Base-by-base conservation (phyloP, 2,797 vertebrate genomes). In the Coccyzus lansbergi region DNA sequence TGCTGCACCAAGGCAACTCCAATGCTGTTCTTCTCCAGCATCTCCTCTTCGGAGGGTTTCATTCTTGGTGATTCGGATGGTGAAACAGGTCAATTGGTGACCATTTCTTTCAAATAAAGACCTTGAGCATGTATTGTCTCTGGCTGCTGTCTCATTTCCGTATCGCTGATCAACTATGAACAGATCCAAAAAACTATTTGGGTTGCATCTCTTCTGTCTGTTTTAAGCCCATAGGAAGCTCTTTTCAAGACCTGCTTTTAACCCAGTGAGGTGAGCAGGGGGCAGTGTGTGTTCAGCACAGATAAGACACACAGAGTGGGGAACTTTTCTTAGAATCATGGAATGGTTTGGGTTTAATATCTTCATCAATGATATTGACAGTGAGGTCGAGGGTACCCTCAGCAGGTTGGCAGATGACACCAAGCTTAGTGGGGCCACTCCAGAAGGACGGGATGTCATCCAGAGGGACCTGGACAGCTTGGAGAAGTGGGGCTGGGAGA, bases 31-130 rank as follows among this genome's bases (percentile, higher is more conserved):
- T 53, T 72, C 69, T 51, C 71, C 75, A 48, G 65, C 63, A 75
- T 51, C 75, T 64, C 82, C 67, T 75, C 86, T 64, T 78, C 8
- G 0, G 1, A 49, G 70, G 51, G 29, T 24, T 65, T 79, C 31
- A 12, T 83, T 70, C 7, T 12, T 81, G 81, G 67, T 31, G 59
- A 60, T 19, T 65, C 12, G 64, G 64, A 46, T 53, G 60, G 48
- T 70, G 28, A 68, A 83, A 74, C 36, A 55, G 53, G 88, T 65
- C 70, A 62, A 2, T 11, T 17, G 34, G 9, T 69, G 58, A 93
- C 40, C 56, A 5, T 17, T 28, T 8, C 63, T 79, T 34, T 84
- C 79, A 79, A 97, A 91, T 95, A 97, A 97, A 98, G 36, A 31
- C 60, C 48, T 80, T 76, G 79, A 56, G 83, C 58, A 75, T 44